Percentiles rank a stretch among this genome's conserved stretches.
Evolutionary conservation across 30 jellyfish, hydroid and myxozoan species (phyloP).

Genomic region (Clytia hemisphaerica): DNA sequence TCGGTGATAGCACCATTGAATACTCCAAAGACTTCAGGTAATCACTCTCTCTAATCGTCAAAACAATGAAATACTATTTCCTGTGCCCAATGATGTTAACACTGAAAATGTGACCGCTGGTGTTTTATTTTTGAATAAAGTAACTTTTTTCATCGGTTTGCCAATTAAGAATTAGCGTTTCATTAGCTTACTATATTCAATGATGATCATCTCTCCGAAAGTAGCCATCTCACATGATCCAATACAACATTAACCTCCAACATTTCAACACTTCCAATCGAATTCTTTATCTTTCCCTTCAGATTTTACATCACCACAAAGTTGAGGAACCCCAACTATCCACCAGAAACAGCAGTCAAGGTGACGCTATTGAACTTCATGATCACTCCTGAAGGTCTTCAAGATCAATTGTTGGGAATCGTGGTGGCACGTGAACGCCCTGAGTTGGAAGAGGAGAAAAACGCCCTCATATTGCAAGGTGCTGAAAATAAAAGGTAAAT

Average conservation of each 20-base stretch:
- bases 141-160: neutral
- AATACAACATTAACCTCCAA: too few relatives aligned
- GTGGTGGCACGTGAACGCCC: constrained; percentile 99
- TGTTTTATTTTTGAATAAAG: neutral
- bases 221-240: too few relatives aligned
- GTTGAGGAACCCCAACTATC: constrained; percentile 92
- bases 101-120: too few relatives aligned
- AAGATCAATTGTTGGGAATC: constrained; percentile 94
- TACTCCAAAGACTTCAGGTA: constrained; percentile 91
- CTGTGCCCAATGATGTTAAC: too few relatives aligned
- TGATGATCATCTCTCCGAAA: too few relatives aligned
- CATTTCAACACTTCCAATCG: too few relatives aligned
- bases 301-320: constrained; percentile 98
- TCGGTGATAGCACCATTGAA: constrained; percentile 96
- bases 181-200: too few relatives aligned
- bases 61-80: too few relatives aligned
- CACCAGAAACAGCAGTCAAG: constrained; percentile 98
- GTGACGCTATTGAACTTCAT: constrained; percentile 92
- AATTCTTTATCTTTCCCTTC: neutral
- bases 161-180: too few relatives aligned
- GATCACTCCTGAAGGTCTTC: constrained; percentile 98
- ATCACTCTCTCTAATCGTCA: neutral
- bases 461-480: constrained; percentile 91
- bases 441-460: constrained; percentile 96
- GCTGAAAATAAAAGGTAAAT: constrained; percentile 90